Evolutionary conservation across 2,888 invertebrate genomes (phyloP), one percentile per base, ranked within the genome.

Genomic region (Ditylenchus weischeri): DNA sequence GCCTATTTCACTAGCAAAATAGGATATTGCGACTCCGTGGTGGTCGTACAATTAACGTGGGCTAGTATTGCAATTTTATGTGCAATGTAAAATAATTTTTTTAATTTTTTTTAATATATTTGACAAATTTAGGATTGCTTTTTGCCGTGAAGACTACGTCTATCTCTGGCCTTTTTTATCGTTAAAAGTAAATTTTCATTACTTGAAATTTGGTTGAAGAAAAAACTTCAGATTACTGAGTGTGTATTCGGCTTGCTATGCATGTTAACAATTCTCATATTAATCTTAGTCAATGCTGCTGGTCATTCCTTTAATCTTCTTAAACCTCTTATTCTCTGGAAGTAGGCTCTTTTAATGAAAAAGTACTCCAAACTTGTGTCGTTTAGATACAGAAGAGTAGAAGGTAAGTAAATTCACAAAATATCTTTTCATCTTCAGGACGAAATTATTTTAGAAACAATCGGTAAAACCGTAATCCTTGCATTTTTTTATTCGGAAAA

Each of bases 111-210:
- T 21, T 50, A 4, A 4, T 21, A 47, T 62, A 21, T 43, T 48
- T 36, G 62, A 50, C 21, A 38, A 62, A 47, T 29, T 64, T 43
- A 50, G 64, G 49, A 57, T 72, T 23, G 73, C 65, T 0, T 49
- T 67, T 18, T 60, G 63, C 29, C 50, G 69, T 51, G 58, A 66
- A 50, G 51, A 65, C 38, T 73, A 74, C 13, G 57, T 48, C 60
- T 43, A 63, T n/a, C 67, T 72, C 48, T 74, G 54, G 74, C 72
- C 72, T 2, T 61, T n/a, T 67, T 21, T 72, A 29, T 57, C 54
- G 19, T 54, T 74, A n/a, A 72, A 72, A 64, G 73, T 72, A 23
- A 50, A 50, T 4, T 50, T 50, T 21, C n/a, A 50, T 50, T n/a
- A n/a, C 50, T n/a, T 50, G 18, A 6, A 38, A 66, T 19, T 35